Conservation (phyloP, 2,888 invertebrate species). For the Malthinus flaveolus region DNA sequence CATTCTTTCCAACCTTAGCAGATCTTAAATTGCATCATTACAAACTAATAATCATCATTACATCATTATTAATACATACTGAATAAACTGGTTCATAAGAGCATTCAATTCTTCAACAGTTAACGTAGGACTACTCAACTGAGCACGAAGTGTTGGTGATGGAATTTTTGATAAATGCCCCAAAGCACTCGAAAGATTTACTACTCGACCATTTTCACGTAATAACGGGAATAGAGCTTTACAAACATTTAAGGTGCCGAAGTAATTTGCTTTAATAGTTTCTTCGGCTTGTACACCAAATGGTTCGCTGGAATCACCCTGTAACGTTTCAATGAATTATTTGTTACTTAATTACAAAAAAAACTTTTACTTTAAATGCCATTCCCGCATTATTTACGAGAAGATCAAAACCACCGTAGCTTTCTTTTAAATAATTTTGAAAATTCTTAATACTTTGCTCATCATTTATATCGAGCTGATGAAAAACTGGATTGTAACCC, state of each 20-base stretch:
- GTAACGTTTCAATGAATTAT: constrained; percentile 13
- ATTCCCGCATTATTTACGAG: constrained; percentile 79
- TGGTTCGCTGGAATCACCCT: constrained; percentile 62
- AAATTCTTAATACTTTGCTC: constrained; percentile 62
- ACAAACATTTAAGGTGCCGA: constrained; percentile 65
- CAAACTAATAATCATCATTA: not conserved
- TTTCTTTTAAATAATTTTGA: constrained; percentile 61
- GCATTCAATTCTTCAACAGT: constrained; percentile 55
- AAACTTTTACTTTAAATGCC: constrained; percentile 60
- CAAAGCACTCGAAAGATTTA: constrained; percentile 73
- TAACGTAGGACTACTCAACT: constrained; percentile 60
- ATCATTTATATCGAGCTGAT: constrained; percentile 71
- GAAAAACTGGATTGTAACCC: constrained; percentile 61
- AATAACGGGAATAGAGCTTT: constrained; percentile 72
- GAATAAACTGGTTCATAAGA: not conserved
- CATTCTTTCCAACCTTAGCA: constrained; percentile 38
- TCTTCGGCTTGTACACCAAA: constrained; percentile 69
- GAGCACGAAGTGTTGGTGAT: constrained; percentile 58
- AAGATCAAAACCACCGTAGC: constrained; percentile 70
- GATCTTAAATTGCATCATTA: constrained; percentile 34
- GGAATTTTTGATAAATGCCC: constrained; percentile 67
- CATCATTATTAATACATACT: not conserved
- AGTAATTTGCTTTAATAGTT: constrained; percentile 72
- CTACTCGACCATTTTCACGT: constrained; percentile 69
- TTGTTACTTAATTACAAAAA: not conserved